Evolutionary conservation across 2,113 vertebrate species (phyloP), one percentile per base, ranked within the genome.

Genomic region (Callithrix jacchus): DNA sequence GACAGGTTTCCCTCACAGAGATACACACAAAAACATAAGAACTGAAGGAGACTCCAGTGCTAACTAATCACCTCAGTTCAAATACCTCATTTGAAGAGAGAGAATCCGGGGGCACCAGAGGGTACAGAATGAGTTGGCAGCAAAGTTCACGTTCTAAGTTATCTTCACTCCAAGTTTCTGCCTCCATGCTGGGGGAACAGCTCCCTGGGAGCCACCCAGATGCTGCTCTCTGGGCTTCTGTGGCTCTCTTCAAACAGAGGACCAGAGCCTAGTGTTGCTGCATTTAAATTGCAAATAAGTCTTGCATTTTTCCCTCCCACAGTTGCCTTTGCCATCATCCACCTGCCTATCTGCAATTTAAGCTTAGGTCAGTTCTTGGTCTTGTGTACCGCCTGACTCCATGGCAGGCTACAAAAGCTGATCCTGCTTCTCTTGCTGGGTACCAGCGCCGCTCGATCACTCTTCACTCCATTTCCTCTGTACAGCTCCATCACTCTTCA

Each of bases 1-100:
- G n/a, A 56, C 6, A 32, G 8, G 8, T 27, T 56, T 82, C 9
- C 70, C 66, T 61, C 30, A 37, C 16, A 90, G 32, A 74, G 17
- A 91, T 17, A 87, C 16, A 37, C 8, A 47, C 14, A 18, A 35
- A 64, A 61, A 76, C 68, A 30, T 4, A 47, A 71, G 81, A 56
- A 6, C 2, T 8, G 13, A 77, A 85, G 20, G 37, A 77, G 7
- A 64, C n/a, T 68, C 71, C 40, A 58, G n/a, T 73, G 20, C n/a
- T 1, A 42, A 16, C 37, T 30, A 18, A 52, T 52, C 52, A 52
- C 52, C 52, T 52, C 52, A 16, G 42, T 20, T 58, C 25, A 58
- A 56, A 21, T 20, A 37, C 27, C 27, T 96, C 52, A 25, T 86
- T 49, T 92, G 79, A 40, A 80, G 94, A 35, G 30, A 25, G 27